These are phyloP conservation scores for Drosophila melanica DNA, from an alignment of 1,140 invertebrate genomes.

Conservation along the genomic window DNA sequence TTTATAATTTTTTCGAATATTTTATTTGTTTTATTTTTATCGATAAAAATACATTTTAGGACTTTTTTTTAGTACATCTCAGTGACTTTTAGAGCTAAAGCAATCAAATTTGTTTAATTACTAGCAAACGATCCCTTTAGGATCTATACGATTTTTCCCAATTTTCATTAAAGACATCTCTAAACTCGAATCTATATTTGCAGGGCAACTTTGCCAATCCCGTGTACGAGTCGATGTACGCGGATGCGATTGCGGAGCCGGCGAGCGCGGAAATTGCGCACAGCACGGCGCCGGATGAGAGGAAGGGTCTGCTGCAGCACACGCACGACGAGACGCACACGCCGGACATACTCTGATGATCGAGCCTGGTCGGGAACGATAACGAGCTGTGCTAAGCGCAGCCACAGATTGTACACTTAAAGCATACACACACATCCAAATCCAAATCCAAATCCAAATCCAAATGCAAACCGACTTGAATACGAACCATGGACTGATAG, in stretches of 20 bases:
- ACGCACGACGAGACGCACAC: constrained; percentile 81
- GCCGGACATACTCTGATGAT: constrained; percentile 83
- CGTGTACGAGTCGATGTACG: constrained; percentile 92
- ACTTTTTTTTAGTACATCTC: too few species aligned
- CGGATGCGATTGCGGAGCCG: constrained; percentile 82
- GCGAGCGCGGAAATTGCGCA: constrained; percentile 63
- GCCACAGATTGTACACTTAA: constrained; percentile 12
- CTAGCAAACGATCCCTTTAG: too few species aligned
- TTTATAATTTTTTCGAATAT: too few species aligned
- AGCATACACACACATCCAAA: constrained; percentile 22
- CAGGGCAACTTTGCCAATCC: constrained; percentile 92
- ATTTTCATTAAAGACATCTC: too few species aligned
- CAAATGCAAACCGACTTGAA: constrained; percentile 70
- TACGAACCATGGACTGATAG: constrained; percentile 81
- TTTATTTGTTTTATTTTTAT: too few species aligned
- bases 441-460: constrained; percentile 19
- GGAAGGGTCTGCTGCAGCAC: constrained; percentile 79
- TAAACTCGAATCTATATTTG: background rate
- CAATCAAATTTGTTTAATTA: too few species aligned
- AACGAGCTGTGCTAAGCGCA: constrained; percentile 70
- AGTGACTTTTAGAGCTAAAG: too few species aligned
- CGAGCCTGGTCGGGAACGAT: constrained; percentile 58
- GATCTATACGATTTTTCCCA: too few species aligned
- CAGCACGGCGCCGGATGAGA: constrained; percentile 77
- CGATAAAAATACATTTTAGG: too few species aligned